Conservation (phyloP, 2,113 vertebrate genomes). For the Prinia subflava region DNA sequence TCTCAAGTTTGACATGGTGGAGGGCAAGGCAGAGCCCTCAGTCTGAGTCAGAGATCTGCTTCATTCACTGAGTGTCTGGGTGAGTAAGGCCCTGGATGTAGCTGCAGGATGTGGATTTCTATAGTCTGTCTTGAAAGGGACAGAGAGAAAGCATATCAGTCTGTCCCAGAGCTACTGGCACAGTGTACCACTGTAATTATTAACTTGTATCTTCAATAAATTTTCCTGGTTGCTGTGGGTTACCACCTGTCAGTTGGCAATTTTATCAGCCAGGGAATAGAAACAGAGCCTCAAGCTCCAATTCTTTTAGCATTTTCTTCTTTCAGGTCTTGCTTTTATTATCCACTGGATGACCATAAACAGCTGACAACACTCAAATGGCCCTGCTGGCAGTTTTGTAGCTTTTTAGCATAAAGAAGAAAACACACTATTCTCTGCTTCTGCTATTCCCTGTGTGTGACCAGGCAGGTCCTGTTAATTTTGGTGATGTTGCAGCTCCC, state of each 20-base stretch:
- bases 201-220: background rate
- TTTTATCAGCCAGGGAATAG: background rate
- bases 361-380: background rate
- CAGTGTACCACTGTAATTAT: background rate
- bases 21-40: background rate
- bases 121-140: background rate
- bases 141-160: background rate
- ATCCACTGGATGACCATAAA: background rate
- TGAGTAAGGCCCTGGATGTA: background rate
- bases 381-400: background rate
- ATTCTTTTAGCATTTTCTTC: background rate
- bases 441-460: background rate
- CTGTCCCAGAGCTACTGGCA: background rate
- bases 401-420: background rate
- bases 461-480: background rate
- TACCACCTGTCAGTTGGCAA: background rate
- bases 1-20: background rate
- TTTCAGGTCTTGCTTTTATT: conserved; percentile 2
- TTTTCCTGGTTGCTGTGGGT: background rate
- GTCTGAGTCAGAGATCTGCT: background rate
- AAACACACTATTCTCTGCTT: background rate
- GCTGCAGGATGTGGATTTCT: background rate
- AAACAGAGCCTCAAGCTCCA: background rate
- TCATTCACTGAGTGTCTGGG: background rate
- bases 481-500: background rate